Base-by-base conservation (phyloP, 2,797 vertebrate species). In the Sternarchorhynchus goeldii region DNA sequence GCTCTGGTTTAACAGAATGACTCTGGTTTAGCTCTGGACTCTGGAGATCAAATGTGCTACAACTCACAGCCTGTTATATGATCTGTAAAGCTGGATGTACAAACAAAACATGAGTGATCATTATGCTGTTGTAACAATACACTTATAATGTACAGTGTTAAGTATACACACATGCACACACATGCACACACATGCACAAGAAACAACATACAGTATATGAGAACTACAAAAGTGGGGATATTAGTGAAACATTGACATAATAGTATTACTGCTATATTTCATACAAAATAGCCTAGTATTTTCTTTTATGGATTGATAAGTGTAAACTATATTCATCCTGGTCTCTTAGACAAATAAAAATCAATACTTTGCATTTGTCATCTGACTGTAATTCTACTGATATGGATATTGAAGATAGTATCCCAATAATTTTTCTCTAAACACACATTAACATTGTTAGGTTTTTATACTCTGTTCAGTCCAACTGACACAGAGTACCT, bases 291-390 rank as follows among this genome's bases (percentile, higher is more conserved):
- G 1, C 45, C 45, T 50, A 50, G n/a, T 50, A 50, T 50, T 45
- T 68, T 29, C 14, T 68, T 25, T n/a, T 41, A 1, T 10, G 50
- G 25, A n/a, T 34, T 14, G 2, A 18, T 18, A 31, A 29, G 16
- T 16, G 4, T 7, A 53, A 67, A 25, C 39, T 45, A 7, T 45
- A 14, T 66, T 4, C 39, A 16, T 67, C 5, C 41, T 17, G 10
- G 6, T 53, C 3, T 18, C 53, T 53, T 53, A 68, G 25, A 53
- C 17, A 53, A 68, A 68, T 68, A 68, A 68, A 68, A 45, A 67
- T 50, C 45, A 53, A 1, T 53, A 18, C 18, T 6, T 31, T 68
- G 39, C 41, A 29, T 18, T 7, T 17, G 41, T 68, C 41, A 17
- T 53, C 39, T 67, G 65, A 12, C n/a, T 65, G 34, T 4, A 65